A percentile compares a stretch with the other conserved stretches of the same genome.
These are phyloP conservation scores for Cardiocondyla obscurior DNA, from an alignment of 1,140 invertebrate species.

Conservation along the genomic window DNA sequence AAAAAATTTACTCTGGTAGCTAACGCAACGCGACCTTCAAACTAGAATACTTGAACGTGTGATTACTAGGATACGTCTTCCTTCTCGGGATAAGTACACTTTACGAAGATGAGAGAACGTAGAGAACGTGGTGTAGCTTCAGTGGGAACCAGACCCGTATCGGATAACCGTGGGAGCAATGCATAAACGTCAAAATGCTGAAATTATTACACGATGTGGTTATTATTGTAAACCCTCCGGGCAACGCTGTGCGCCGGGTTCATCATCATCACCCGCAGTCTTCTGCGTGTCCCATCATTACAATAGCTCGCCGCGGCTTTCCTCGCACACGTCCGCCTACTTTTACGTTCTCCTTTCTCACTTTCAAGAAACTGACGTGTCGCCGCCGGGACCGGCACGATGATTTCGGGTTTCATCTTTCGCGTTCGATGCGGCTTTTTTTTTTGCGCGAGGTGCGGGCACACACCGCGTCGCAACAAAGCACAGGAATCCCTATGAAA, in stretches of 20 bases:
- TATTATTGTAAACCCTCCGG: conserved; percentile 10
- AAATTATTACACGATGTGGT: conserved; percentile 32
- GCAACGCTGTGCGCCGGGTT: neutral
- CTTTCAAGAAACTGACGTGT: conserved; percentile 9
- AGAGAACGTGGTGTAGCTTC: neutral
- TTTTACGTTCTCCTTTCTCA: conserved; percentile 47
- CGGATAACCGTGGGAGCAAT: conserved; percentile 22
- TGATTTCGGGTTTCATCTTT: conserved; percentile 44
- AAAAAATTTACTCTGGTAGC: neutral
- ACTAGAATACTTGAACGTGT: neutral
- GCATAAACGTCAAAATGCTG: conserved; percentile 14
- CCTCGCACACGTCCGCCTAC: neutral
- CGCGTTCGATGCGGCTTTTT: conserved; percentile 40
- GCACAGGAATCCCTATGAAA: conserved; percentile 67
- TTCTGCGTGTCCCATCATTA: conserved; percentile 14
- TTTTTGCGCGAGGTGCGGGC: conserved; percentile 38
- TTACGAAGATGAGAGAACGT: neutral
- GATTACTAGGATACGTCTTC: neutral
- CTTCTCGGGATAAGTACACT: neutral
- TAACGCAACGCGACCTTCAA: neutral
- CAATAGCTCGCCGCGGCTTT: neutral
- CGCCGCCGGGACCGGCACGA: neutral
- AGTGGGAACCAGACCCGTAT: neutral
- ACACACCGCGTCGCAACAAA: conserved; percentile 58
- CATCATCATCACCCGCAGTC: neutral